These are phyloP conservation scores for Beroe ovata DNA, from an alignment of 37 sponge, comb jelly and placozoan genomes.

Conservation along the genomic window DNA sequence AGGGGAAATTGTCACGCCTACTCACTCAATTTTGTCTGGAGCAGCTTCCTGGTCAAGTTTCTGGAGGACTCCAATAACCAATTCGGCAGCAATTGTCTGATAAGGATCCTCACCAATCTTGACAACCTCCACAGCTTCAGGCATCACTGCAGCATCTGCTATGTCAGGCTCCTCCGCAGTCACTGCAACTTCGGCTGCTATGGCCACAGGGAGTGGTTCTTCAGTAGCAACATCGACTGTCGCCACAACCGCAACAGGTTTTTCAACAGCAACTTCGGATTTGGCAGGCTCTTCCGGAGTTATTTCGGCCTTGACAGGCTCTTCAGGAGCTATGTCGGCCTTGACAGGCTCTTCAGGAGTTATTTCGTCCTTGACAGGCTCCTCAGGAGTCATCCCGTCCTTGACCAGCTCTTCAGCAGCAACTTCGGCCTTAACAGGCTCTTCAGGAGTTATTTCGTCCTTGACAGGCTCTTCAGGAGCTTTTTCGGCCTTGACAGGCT, in stretches of 20 bases:
- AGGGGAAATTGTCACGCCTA: no score
- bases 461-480: no score
- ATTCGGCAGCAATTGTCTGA: neutral
- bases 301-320: neutral
- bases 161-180: neutral
- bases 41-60: slow-evolving; percentile 9
- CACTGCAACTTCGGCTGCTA: neutral
- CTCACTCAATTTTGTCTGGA: no score
- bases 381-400: no score
- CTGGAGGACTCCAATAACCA: neutral
- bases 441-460: no score
- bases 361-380: neutral
- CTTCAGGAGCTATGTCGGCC: neutral
- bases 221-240: neutral
- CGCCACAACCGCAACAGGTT: neutral
- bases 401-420: no score
- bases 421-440: no score
- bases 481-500: no score
- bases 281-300: neutral
- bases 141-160: neutral
- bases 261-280: neutral
- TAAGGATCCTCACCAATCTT: neutral
- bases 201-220: no score
- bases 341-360: neutral
- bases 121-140: neutral